phyloP scores from a whole-genome alignment of 2,888 invertebrate genomes.

The Tupiocoris notatus region DNA sequence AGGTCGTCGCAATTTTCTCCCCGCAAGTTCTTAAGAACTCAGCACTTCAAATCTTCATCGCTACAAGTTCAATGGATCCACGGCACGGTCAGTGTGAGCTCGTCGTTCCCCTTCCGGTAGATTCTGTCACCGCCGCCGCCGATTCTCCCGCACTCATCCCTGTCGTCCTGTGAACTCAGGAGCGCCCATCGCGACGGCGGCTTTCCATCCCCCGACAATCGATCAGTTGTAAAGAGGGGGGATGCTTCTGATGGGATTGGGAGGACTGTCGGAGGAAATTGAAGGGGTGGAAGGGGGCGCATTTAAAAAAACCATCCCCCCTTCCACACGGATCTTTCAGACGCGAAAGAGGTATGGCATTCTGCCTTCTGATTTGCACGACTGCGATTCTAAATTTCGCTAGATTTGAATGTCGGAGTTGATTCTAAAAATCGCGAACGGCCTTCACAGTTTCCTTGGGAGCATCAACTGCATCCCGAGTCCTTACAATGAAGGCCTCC shows the following conservation, averaged over 20 bases:
- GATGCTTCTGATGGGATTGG: not conserved
- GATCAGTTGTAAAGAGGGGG: constrained; percentile 35
- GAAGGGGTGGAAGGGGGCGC: constrained; percentile 7
- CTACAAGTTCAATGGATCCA: too few relatives aligned
- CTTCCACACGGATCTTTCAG: not conserved
- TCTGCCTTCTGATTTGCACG: not conserved
- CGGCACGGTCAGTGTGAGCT: not conserved
- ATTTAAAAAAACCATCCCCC: constrained; percentile 31
- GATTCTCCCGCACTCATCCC: not conserved
- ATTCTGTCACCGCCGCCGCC: not conserved
- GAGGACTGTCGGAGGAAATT: too few relatives aligned
- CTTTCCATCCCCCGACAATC: constrained; percentile 29
- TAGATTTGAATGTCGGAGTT: too few relatives aligned
- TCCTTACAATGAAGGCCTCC: too few relatives aligned
- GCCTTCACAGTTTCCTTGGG: too few relatives aligned
- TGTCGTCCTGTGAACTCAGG: constrained; percentile 1
- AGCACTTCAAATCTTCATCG: too few relatives aligned
- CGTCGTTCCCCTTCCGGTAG: not conserved
- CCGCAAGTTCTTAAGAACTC: too few relatives aligned
- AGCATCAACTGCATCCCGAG: too few relatives aligned
- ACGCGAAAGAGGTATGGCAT: not conserved
- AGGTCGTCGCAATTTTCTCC: too few relatives aligned
- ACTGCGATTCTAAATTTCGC: not conserved
- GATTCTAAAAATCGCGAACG: too few relatives aligned
- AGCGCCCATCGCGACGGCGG: not conserved